Evolutionary conservation across 2,888 invertebrate species (phyloP), one percentile per base, ranked within the genome.

Genomic region (Agelastica alni): DNA sequence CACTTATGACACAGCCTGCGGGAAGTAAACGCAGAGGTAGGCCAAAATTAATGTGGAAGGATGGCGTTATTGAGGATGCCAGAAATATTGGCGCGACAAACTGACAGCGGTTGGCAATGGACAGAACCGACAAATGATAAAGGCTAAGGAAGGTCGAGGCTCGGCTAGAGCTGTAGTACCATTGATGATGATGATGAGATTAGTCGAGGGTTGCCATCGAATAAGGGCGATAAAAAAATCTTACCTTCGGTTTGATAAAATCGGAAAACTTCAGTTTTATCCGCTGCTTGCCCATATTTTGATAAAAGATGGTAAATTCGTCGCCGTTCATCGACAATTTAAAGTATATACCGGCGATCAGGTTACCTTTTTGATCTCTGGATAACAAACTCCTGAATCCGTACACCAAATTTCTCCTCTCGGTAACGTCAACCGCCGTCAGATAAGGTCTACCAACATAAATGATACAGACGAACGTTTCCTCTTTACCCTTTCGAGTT

Each of bases 341-440:
- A 75, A 94, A 92, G 77, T 93, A 94, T 53, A 95, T 79, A 14
- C 94, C 94, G 42, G 94, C 92, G 26, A 85, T 81, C 4, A 93
- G 82, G 64, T 88, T 86, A 42, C 93, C 93, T 68, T 92, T 92
- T 61, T 86, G 87, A 75, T 93, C 89, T 46, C 94, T 84, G 4
- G 90, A 85, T 46, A 94, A 78, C 43, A 93, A 81, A 73, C 90
- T 91, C 72, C 90, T 83, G 73, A 89, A 85, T 70, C 90, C 88
- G 80, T 93, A 94, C 14, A 91, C 88, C 68, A 94, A 78, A 75
- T 94, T 94, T 66, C 95, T 85, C 68, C 94, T 86, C 74, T 95
- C 94, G 0, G 94, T 92, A 18, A 94, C 90, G 72, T 87, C 88
- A 46, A 94, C 83, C 39, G 91, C 89, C 45, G 89, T 87, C 62